A percentile compares a stretch with the other conserved stretches of the same genome.
Evolutionary conservation across 2,888 invertebrate species (phyloP).

Genomic region (Mythimna vitellina): DNA sequence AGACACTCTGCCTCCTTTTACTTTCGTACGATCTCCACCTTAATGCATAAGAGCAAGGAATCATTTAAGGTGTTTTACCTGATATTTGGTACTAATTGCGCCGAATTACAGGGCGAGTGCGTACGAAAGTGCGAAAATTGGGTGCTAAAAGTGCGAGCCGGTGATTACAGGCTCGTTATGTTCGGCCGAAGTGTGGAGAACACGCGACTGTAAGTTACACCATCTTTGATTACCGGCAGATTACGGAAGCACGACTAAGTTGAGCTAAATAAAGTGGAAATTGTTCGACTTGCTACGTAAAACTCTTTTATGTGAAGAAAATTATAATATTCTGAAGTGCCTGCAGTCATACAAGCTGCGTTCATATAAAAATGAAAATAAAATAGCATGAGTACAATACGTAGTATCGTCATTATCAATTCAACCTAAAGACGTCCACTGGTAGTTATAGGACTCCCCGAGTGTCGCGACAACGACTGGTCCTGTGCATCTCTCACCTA

Average conservation of each 20-base stretch:
- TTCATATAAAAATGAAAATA: background rate
- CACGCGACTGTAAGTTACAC: slow-evolving; percentile 66
- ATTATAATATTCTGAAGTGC: background rate
- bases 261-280: slow-evolving; percentile 9
- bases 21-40: slow-evolving; percentile 49
- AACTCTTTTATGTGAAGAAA: background rate
- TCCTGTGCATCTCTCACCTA: too few species aligned
- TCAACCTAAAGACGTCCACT: background rate
- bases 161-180: slow-evolving; percentile 66
- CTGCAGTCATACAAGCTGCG: too few species aligned
- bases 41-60: slow-evolving; percentile 59
- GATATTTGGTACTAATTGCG: slow-evolving; percentile 76
- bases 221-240: slow-evolving; percentile 58
- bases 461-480: too few species aligned
- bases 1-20: slow-evolving; percentile 36
- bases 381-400: background rate
- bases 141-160: slow-evolving; percentile 79
- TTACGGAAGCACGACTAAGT: slow-evolving; percentile 34
- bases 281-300: background rate
- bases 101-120: slow-evolving; percentile 80
- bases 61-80: slow-evolving; percentile 66
- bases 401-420: too few species aligned
- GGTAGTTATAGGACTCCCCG: background rate
- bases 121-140: slow-evolving; percentile 84
- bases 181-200: slow-evolving; percentile 56